Base-by-base conservation (phyloP, 2,888 invertebrate genomes). In the Drosophila kanekoi region DNA sequence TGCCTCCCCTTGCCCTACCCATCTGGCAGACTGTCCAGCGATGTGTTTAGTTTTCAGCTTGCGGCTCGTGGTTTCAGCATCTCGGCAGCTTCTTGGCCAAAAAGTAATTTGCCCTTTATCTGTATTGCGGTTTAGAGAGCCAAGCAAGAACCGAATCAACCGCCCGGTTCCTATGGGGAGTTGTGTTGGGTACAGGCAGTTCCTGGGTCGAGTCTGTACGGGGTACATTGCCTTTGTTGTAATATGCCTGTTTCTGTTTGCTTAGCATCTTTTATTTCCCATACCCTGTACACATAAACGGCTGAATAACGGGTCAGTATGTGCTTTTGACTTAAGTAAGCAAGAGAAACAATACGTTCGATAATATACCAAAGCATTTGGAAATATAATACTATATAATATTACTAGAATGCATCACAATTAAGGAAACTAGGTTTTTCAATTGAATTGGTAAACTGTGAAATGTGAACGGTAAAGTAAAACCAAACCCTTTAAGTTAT, bases 91-190 rank as follows among this genome's bases (percentile, higher is more conserved):
- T 79, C 87, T 87, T 89, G 89, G 86, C 86, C 89, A 81, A 80
- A 86, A 86, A 89, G 85, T 87, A 86, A 86, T 88, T 86, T 88
- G 87, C 73, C 81, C 79, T 80, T 88, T 86, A 86, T 86, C 89
- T 86, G 80, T 89, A 73, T 79, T 84, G 89, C 71, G 89, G 89
- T 73, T 86, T 77, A 80, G 87, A 77, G 80, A 87, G 87, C 59
- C 73, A 73, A 75, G 65, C 81, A 73, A 61, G 54, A 69, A 47
- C 61, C 75, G 20, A 63, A 62, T 72, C 45, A 60, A 37, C 35
- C 16, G 45, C 48, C 48, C 23, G n/a, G 51, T 43, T 59, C 67
- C 59, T 58, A 48, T 62, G 23, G 77, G 52, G 58, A 67, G 51
- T 54, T 66, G 35, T 23, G 43, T 38, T 45, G 35, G 40, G 69